Percentiles rank a stretch among this genome's conserved stretches.
Conservation (phyloP, 2,888 invertebrate species). For the Ophion costatus region DNA sequence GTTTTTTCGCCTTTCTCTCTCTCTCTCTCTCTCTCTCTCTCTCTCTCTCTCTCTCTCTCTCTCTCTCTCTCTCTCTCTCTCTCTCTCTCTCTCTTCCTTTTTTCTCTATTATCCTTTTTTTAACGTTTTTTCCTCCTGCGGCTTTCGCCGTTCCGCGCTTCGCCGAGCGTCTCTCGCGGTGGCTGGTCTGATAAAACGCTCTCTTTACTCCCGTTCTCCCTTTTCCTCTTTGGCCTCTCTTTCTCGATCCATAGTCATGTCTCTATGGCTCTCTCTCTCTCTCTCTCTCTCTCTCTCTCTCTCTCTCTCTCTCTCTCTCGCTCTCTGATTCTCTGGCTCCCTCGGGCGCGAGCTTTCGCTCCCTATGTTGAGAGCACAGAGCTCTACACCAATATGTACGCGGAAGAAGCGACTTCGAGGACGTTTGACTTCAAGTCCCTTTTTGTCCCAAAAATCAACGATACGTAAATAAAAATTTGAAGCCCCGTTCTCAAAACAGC, state of each 20-base stretch:
- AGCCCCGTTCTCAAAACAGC: not conserved
- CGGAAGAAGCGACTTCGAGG: not conserved
- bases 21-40: slow-evolving; percentile 36
- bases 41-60: slow-evolving; percentile 26
- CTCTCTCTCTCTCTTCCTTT: slow-evolving; percentile 33
- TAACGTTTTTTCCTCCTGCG: slow-evolving; percentile 46
- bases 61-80: slow-evolving; percentile 36
- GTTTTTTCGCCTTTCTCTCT: slow-evolving; percentile 20
- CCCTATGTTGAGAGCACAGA: slow-evolving; percentile 32
- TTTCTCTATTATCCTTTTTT: slow-evolving; percentile 30
- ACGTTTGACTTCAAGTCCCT: not conserved
- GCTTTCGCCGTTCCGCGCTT: slow-evolving; percentile 66
- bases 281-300: slow-evolving; percentile 26
- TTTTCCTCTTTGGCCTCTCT: slow-evolving; percentile 15
- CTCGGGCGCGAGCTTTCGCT: slow-evolving; percentile 48
- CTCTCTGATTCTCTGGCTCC: not conserved
- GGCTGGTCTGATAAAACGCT: slow-evolving; percentile 60
- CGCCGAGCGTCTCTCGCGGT: slow-evolving; percentile 54
- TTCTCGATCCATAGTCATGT: slow-evolving; percentile 1
- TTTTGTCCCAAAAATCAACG: not conserved
- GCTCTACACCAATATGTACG: not conserved
- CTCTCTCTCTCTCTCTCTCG: slow-evolving; percentile 7
- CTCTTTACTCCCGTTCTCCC: slow-evolving; percentile 28
- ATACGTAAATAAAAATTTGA: not conserved
- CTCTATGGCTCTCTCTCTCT: slow-evolving; percentile 14